Evolutionary conservation across 2,113 vertebrate species (phyloP).

Genomic region (Cryptotis parvus): DNA sequence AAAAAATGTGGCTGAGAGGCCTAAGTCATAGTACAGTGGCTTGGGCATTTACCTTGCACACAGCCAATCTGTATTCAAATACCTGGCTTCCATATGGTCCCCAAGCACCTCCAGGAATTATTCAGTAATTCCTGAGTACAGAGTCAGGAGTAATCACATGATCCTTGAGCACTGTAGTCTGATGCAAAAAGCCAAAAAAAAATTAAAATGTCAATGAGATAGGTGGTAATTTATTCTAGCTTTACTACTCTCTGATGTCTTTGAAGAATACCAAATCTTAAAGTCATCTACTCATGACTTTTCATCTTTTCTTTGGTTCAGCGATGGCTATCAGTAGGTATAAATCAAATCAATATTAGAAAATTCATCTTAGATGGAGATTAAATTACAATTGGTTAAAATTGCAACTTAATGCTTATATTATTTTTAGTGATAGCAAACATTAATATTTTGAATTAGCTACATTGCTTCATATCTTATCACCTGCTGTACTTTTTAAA

Average conservation of each 20-base stretch:
- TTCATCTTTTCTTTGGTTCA: neutral
- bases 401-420: neutral
- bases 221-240: neutral
- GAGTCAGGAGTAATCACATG: too few relatives aligned
- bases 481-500: neutral
- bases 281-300: neutral
- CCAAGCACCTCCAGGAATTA: too few relatives aligned
- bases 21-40: too few relatives aligned
- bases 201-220: too few relatives aligned
- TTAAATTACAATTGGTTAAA: slow-evolving; percentile 40
- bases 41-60: too few relatives aligned
- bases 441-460: slow-evolving; percentile 30
- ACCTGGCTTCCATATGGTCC: too few relatives aligned
- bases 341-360: neutral
- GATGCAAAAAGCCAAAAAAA: too few relatives aligned
- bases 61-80: too few relatives aligned
- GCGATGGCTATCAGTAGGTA: neutral
- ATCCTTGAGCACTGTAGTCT: too few relatives aligned
- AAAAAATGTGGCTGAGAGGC: too few relatives aligned
- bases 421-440: too few relatives aligned
- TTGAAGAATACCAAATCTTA: neutral
- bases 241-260: slow-evolving; percentile 30
- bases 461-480: neutral
- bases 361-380: slow-evolving; percentile 16
- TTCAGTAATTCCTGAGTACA: too few relatives aligned